Evolutionary conservation across 2,888 invertebrate species (phyloP), one percentile per base, ranked within the genome.

Genomic region (Ametastegia equiseti): DNA sequence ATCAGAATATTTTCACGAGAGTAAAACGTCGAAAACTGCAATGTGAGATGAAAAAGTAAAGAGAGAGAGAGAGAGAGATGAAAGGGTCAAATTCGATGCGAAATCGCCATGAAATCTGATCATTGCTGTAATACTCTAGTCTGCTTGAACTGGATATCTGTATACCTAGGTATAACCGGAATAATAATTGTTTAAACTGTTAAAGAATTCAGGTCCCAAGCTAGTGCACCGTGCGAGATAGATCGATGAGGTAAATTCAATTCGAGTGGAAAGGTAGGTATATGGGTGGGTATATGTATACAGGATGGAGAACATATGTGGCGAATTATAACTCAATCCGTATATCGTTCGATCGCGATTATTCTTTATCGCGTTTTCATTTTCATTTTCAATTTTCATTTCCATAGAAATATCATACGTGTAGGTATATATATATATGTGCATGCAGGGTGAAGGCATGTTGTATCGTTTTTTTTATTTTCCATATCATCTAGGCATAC

Each of bases 401-500:
- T 42, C 42, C 23, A 23, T 23, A 11, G 7, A 23, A 23, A 69
- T 11, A 15, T 23, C 5, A 42, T 67, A 11, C 36, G 23, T 11
- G 23, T 11, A 39, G 1, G 23, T 67, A 23, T 54, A 23, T 23
- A 23, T 54, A 23, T 23, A 71, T 36, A 87, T 88, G 85, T 85
- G 86, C 88, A 88, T 87, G 88, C 87, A 86, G 85, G 86, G 73
- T 47, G 86, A 39, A 19, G 67, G 67, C 27, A 27, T 39, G 67
- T 67, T 67, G 36, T 67, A 19, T 67, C 3, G 13, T 71, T 47
- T 45, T 30, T 45, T 27, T 45, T n/a, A 15, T 30, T 30, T 30
- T 60, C 13, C 11, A 13, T 11, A 4, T 50, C 50, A 5, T 19
- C 9, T 3, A 60, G 5, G 19, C 23, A 2, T 9, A 27, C 23